Percentiles rank a stretch among this genome's conserved stretches.
These are phyloP conservation scores for Ctenopoma kingsleyae DNA, from an alignment of 2,797 vertebrate genomes.

Conservation along the genomic window DNA sequence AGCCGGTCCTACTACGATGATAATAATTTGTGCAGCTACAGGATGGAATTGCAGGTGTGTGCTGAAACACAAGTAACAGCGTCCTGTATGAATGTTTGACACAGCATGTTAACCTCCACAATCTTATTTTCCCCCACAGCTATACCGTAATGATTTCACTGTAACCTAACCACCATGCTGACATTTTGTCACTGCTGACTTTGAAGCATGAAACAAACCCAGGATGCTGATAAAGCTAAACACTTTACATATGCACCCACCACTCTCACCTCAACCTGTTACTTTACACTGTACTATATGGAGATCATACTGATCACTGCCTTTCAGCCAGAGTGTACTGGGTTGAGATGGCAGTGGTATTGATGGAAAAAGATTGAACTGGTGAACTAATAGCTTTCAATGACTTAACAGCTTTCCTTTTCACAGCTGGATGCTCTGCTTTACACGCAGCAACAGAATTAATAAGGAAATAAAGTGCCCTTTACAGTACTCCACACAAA, in stretches of 20 bases:
- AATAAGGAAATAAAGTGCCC: constrained; percentile 52
- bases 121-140: too few relatives aligned
- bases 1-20: too few relatives aligned
- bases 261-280: neutral
- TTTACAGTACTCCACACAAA: constrained; percentile 50
- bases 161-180: too few relatives aligned
- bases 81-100: too few relatives aligned
- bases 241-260: neutral
- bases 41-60: too few relatives aligned
- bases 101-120: too few relatives aligned
- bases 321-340: neutral
- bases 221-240: neutral
- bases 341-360: constrained; percentile 1
- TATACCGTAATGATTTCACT: too few relatives aligned
- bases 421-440: constrained; percentile 45
- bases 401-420: constrained; percentile 53
- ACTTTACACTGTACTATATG: constrained; percentile 2
- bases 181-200: too few relatives aligned
- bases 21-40: too few relatives aligned
- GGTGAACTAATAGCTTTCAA: constrained; percentile 45
- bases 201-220: neutral
- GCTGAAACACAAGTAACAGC: too few relatives aligned
- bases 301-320: constrained; percentile 30
- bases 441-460: constrained; percentile 34
- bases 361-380: neutral